phyloP scores from a whole-genome alignment of 1,140 invertebrate species.

The Sinella curviseta region DNA sequence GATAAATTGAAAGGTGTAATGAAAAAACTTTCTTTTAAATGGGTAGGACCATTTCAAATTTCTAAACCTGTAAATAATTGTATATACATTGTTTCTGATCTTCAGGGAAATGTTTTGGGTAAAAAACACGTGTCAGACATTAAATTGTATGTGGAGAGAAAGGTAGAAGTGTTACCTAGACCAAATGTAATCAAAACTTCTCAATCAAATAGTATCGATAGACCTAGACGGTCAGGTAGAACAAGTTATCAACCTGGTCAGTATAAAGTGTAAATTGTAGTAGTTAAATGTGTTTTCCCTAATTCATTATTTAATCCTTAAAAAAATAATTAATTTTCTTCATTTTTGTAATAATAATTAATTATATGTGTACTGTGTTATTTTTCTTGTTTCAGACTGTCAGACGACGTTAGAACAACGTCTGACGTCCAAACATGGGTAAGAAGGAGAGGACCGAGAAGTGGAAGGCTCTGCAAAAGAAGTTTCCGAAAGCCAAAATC shows the following conservation, averaged over 20 bases:
- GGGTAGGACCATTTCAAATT: conserved; percentile 29
- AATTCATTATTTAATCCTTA: too few relatives aligned
- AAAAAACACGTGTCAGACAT: conserved; percentile 7
- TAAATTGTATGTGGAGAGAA: not conserved
- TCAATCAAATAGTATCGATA: not conserved
- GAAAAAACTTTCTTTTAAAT: conserved; percentile 13
- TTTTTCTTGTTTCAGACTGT: not conserved
- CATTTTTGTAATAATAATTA: not conserved
- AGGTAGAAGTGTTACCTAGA: not conserved
- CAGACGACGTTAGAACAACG: not conserved
- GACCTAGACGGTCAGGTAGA: not conserved
- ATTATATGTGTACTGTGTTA: not conserved
- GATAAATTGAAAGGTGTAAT: not conserved
- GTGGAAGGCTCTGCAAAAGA: not conserved
- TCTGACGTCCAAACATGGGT: not conserved
- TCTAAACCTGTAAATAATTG: not conserved
- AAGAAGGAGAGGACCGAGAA: not conserved
- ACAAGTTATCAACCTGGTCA: not conserved
- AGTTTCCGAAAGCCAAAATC: not conserved
- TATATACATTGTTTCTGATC: not conserved
- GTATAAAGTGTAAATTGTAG: not conserved
- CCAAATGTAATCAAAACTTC: not conserved
- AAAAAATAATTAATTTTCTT: too few relatives aligned
- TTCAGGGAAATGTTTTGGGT: not conserved
- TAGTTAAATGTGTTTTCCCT: too few relatives aligned